Evolutionary conservation across 1,140 invertebrate genomes (phyloP).

Genomic region (Conopomorpha cramerella): DNA sequence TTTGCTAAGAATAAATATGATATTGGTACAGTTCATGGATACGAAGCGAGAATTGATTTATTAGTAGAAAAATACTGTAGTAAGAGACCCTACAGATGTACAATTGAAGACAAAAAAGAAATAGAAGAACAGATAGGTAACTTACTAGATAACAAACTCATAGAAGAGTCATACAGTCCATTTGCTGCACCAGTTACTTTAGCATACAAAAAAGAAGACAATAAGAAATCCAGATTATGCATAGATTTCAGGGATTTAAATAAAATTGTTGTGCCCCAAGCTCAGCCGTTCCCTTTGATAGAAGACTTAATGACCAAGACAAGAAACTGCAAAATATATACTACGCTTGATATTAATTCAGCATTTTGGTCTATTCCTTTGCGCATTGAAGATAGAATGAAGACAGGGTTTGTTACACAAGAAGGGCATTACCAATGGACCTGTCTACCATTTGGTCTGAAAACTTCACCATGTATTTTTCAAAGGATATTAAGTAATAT

Average conservation of each 20-base stretch:
- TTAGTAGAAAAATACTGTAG: conserved; percentile 19
- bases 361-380: conserved; percentile 37
- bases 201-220: conserved; percentile 28
- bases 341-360: conserved; percentile 28
- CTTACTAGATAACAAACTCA: conserved; percentile 22
- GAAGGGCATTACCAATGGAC: conserved; percentile 26
- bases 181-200: conserved; percentile 32
- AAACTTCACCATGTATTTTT: conserved; percentile 25
- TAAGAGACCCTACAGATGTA: conserved; percentile 24
- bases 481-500: conserved; percentile 23
- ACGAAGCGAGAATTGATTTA: conserved; percentile 17
- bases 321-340: conserved; percentile 23
- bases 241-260: conserved; percentile 31
- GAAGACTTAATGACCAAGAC: conserved; percentile 23
- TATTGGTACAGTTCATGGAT: conserved; percentile 10
- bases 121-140: conserved; percentile 24
- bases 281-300: conserved; percentile 32
- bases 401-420: conserved; percentile 28
- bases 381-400: conserved; percentile 18
- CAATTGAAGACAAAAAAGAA: conserved; percentile 23
- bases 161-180: conserved; percentile 30
- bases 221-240: conserved; percentile 22
- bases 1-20: conserved; percentile 33
- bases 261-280: conserved; percentile 26
- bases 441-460: conserved; percentile 21